Evolutionary conservation across 2,113 vertebrate genomes (phyloP), one percentile per base, ranked within the genome.

Genomic region (Pholis gunnellus): DNA sequence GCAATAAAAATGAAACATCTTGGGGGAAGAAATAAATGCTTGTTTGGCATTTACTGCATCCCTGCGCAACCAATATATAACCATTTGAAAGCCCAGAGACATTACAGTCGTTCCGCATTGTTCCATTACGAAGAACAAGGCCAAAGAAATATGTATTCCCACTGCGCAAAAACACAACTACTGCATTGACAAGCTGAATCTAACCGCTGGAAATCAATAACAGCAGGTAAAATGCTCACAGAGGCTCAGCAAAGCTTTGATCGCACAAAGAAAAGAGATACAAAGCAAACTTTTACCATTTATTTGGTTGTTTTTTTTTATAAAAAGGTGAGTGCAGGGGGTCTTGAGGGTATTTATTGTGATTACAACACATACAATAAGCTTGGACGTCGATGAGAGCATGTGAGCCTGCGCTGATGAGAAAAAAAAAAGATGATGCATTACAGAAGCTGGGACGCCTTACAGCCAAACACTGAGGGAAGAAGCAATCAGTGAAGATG

Each of bases 341-440:
- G 59, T 11, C 57, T 48, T 50, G 60, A 42, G 42, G 25, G 69
- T 44, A 74, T 50, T 71, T 27, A 52, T 50, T 29, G 42, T 8
- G 71, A 74, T 79, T 48, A 2, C 5, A 46, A 46, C 1, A 46
- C 13, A 48, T 48, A 48, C 29, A 20, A 81, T 83, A 82, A 65
- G 82, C 76, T 56, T 25, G 72, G 81, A 87, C 75, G 85, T 56
- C 20, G 75, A 83, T 83, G 85, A 40, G 75, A 77, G 78, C 73
- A 71, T 69, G 72, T 79, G 56, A 81, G 79, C 67, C 68, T 69
- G 81, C 87, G 59, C 34, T 61, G 79, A 82, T 69, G 73, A 78
- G n/a, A 79, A 74, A 88, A 87, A 86, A 86, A 85, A 64, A 52
- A 48, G 85, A 87, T 85, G 89, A 94, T 81, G 69, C 60, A 88